Base-by-base conservation (phyloP, 2,113 vertebrate genomes). In the Polyodon spathula region DNA sequence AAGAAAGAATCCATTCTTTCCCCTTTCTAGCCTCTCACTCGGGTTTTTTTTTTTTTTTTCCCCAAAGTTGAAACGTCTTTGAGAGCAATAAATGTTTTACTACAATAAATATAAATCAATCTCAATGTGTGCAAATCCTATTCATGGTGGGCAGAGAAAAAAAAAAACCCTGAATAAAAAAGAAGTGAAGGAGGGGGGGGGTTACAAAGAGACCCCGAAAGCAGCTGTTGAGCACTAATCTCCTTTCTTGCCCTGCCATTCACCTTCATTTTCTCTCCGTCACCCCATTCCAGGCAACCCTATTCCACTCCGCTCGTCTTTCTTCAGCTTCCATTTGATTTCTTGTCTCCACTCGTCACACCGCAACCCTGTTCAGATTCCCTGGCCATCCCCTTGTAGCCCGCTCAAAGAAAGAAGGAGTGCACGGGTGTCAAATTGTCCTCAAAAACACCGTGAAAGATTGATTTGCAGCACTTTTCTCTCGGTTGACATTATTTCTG, bases 391-490 rank as follows among this genome's bases (percentile, higher is more conserved):
- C 85, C 78, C 86, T 86, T 84, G 81, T 85, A 86, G 80, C 81
- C 78, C 79, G n/a, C 74, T 80, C 81, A 81, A 81, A 82, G 83
- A 84, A 84, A 78, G 70, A 76, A 83, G 72, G 76, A 84, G 84
- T 84, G 86, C 83, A 86, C 86, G 86, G 88, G 86, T 89, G 86
- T 88, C 88, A 91, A 88, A 90, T 82, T 90, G 90, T 80, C 89
- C 89, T 90, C 90, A 89, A 90, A 84, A 90, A 90, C 84, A 88
- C 90, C 92, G 84, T 90, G 84, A 85, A 90, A 83, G 87, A 97
- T 95, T 89, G 93, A 96, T 96, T 94, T 90, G 89, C 84, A 88
- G 86, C 87, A 91, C 89, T 89, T 87, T 90, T 89, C 84, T 88
- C 81, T 80, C 76, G 71, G 80, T 78, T 89, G 87, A 89, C 86